Conservation (phyloP, 2,888 invertebrate species). For the Uloborus plumipes region DNA sequence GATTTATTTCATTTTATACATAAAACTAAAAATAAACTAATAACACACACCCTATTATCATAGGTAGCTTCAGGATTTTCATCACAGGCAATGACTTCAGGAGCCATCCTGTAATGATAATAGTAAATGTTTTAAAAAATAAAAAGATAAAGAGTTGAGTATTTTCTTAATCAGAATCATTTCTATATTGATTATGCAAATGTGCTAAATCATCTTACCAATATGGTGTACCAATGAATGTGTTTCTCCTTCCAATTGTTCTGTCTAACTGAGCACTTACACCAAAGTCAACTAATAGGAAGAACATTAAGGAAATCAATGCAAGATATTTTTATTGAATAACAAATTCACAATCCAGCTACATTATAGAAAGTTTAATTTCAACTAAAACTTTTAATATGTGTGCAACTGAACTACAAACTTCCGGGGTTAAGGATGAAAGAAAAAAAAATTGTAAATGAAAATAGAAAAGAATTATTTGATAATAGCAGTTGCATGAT, state of each 20-base stretch:
- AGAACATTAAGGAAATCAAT: neutral
- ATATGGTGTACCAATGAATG: constrained; percentile 97
- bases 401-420: no score
- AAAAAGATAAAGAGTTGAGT: no score
- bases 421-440: no score
- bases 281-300: constrained; percentile 91
- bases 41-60: constrained; percentile 79
- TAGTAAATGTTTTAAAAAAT: constrained; percentile 3
- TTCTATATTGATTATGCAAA: neutral
- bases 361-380: no score
- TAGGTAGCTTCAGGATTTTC: constrained; percentile 99
- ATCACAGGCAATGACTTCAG: constrained; percentile 99
- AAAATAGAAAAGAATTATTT: no score
- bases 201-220: constrained; percentile 76
- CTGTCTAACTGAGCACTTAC: constrained; percentile 99
- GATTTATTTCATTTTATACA: no score
- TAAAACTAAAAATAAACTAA: no score
- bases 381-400: no score
- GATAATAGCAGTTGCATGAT: no score
- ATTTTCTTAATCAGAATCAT: neutral
- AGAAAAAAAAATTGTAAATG: no score
- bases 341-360: no score
- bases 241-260: constrained; percentile 98
- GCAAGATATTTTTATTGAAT: neutral
- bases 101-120: constrained; percentile 82